A percentile compares a stretch with the other conserved stretches of the same genome.
Evolutionary conservation across 2,888 invertebrate genomes (phyloP).

Genomic region (Drosophila cognata): DNA sequence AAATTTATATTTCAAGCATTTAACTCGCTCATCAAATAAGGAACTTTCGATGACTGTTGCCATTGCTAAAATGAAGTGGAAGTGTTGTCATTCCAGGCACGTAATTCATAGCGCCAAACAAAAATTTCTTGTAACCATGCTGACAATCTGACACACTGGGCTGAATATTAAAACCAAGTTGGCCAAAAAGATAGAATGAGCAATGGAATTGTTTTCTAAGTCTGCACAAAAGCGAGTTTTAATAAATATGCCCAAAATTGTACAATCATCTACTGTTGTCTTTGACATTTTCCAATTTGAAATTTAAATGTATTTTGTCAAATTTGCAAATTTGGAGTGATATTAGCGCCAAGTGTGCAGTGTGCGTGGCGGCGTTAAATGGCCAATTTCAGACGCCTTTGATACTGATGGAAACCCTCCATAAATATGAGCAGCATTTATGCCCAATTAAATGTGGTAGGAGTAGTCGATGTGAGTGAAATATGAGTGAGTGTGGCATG

Average conservation of each 20-base stretch:
- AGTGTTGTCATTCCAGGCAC: constrained; percentile 51
- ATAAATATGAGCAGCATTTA: constrained; percentile 63
- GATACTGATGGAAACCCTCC: constrained; percentile 68
- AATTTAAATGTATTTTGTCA: background rate
- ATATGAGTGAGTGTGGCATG: constrained; percentile 49
- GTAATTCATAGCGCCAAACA: constrained; percentile 40
- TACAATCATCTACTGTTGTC: background rate
- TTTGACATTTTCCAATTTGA: background rate
- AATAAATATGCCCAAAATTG: background rate
- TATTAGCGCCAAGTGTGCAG: constrained; percentile 11
- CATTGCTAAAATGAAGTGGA: constrained; percentile 17
- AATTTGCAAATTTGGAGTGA: background rate
- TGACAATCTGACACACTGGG: constrained; percentile 30
- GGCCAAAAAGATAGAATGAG: background rate
- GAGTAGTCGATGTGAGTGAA: constrained; percentile 41
- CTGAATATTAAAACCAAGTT: constrained; percentile 2
- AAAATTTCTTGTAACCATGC: constrained; percentile 41
- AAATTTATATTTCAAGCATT: constrained; percentile 55
- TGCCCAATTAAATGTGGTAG: constrained; percentile 68
- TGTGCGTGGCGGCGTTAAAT: constrained; percentile 41
- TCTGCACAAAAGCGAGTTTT: background rate
- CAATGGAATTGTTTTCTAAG: background rate
- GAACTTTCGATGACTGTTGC: constrained; percentile 32
- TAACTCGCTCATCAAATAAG: constrained; percentile 60
- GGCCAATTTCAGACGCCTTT: constrained; percentile 43